phyloP scores from a whole-genome alignment of 2,888 invertebrate species.

The Ashinkailepas kermadecensis region DNA sequence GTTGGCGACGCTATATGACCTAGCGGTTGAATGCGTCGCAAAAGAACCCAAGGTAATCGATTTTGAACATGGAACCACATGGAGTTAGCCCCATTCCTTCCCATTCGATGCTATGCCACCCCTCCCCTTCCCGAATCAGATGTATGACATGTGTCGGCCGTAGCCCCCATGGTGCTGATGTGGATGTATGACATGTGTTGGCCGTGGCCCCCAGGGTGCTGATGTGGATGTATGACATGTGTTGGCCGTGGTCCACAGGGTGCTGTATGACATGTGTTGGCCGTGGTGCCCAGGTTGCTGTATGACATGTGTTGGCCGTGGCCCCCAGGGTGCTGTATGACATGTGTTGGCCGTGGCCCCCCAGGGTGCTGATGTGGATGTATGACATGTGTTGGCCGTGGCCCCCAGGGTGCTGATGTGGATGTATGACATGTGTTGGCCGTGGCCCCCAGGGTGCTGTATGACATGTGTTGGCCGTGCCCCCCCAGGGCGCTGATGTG shows the following conservation, averaged over 20 bases:
- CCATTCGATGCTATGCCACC: too few relatives aligned
- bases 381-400: not conserved
- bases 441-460: not conserved
- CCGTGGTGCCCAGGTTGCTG: not conserved
- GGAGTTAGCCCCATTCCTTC: too few relatives aligned
- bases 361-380: conserved; percentile 19
- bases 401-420: conserved; percentile 9
- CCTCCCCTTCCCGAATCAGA: too few relatives aligned
- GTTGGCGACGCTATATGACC: too few relatives aligned
- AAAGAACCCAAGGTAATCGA: too few relatives aligned
- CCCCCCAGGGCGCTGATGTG: conserved; percentile 2
- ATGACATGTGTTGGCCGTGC: not conserved
- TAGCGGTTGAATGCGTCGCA: too few relatives aligned
- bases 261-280: not conserved
- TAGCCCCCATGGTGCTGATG: not conserved
- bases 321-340: not conserved
- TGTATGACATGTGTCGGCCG: not conserved
- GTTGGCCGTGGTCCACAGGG: not conserved
- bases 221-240: not conserved
- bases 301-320: not conserved
- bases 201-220: not conserved
- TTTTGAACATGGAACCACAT: too few relatives aligned
- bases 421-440: not conserved
- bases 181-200: not conserved
- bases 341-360: not conserved